phyloP scores from a whole-genome alignment of 2,888 invertebrate genomes.

The Scelioninae gen. 2 region DNA sequence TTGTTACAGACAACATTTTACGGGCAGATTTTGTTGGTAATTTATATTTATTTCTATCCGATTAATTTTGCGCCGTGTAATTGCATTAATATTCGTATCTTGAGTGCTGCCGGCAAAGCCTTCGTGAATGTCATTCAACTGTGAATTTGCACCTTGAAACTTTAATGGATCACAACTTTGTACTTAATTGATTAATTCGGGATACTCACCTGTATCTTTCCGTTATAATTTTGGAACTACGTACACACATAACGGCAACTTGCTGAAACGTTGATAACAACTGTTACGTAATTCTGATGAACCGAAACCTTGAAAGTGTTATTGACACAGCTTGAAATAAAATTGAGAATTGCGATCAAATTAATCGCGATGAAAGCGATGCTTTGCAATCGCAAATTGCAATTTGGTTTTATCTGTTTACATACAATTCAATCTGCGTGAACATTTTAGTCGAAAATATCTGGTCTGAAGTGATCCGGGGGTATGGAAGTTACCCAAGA shows the following conservation, averaged over 20 bases:
- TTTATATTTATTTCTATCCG: no score
- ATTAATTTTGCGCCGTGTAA: neutral
- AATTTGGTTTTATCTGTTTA: slow-evolving; percentile 25
- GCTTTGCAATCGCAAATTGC: no score
- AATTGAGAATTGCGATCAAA: no score
- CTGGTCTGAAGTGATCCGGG: slow-evolving; percentile 14
- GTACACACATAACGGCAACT: no score
- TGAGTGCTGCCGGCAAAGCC: slow-evolving; percentile 6
- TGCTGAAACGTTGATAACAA: no score
- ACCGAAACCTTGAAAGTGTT: no score
- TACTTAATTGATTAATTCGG: slow-evolving; percentile 19
- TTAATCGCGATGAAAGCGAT: neutral
- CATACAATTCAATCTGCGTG: slow-evolving; percentile 12
- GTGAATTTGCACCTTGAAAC: slow-evolving; percentile 29
- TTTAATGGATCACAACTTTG: slow-evolving; percentile 28
- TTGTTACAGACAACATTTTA: no score
- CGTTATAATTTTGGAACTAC: no score
- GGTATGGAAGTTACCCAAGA: slow-evolving; percentile 12
- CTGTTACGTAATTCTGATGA: no score
- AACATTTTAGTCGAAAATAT: neutral
- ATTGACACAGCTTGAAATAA: no score
- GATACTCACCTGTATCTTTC: slow-evolving; percentile 1
- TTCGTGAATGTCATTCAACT: slow-evolving; percentile 13
- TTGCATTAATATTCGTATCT: slow-evolving; percentile 11
- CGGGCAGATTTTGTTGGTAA: no score